These are phyloP conservation scores for Oscheius sp. DNA, from an alignment of 2,888 invertebrate genomes.

Conservation along the genomic window DNA sequence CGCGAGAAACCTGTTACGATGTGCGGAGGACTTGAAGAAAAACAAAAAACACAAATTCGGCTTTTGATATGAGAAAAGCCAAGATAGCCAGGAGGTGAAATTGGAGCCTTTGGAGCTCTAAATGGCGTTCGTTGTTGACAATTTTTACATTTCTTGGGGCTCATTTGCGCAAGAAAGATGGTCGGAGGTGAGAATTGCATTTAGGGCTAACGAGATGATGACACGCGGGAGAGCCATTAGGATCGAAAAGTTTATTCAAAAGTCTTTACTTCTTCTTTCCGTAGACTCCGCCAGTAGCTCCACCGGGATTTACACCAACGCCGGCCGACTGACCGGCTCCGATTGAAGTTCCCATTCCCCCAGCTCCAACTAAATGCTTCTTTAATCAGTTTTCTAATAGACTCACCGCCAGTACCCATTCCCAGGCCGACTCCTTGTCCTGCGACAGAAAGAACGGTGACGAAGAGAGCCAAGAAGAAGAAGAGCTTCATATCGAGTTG, in stretches of 20 bases:
- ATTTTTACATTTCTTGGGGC: constrained; percentile 2
- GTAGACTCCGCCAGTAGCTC: too few relatives aligned
- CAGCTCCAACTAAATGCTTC: too few relatives aligned
- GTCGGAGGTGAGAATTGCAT: constrained; percentile 24
- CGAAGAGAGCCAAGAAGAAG: too few relatives aligned
- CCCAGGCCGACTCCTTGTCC: too few relatives aligned
- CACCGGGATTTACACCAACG: too few relatives aligned
- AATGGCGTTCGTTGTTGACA: constrained; percentile 23
- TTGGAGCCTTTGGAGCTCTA: neutral
- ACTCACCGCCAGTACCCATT: too few relatives aligned
- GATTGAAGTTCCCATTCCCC: too few relatives aligned
- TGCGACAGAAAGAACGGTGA: too few relatives aligned
- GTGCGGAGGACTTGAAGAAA: neutral
- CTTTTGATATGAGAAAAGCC: neutral
- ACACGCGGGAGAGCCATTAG: neutral
- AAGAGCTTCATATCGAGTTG: too few relatives aligned
- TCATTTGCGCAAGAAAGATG: neutral
- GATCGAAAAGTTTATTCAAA: neutral
- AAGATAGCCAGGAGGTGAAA: neutral
- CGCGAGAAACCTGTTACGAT: neutral
- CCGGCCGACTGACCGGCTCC: too few relatives aligned
- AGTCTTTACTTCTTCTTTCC: neutral
- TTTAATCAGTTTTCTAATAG: too few relatives aligned
- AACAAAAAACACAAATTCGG: neutral
- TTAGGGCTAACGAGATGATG: constrained; percentile 12